Conservation (phyloP, 2,113 vertebrate genomes). For the Cottus gobio region DNA sequence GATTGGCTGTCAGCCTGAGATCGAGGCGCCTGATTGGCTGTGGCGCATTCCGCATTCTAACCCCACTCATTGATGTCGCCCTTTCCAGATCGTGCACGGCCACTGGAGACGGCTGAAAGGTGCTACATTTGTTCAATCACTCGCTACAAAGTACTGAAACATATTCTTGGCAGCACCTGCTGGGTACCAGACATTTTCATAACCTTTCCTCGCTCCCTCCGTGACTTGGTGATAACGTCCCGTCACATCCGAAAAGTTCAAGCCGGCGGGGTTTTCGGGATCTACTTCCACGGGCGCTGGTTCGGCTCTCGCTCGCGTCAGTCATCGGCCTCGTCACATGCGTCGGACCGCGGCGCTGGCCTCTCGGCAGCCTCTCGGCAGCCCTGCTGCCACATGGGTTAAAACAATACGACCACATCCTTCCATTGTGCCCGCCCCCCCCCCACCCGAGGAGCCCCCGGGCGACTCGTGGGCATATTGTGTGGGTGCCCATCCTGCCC, state of each 20-base stretch:
- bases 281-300: constrained; percentile 30
- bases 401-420: constrained; percentile 80
- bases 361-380: constrained; percentile 48
- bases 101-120: constrained; percentile 45
- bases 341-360: constrained; percentile 57
- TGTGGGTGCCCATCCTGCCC: constrained; percentile 71
- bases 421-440: constrained; percentile 73
- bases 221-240: constrained; percentile 38
- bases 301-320: constrained; percentile 49
- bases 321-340: constrained; percentile 72
- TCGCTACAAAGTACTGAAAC: background rate
- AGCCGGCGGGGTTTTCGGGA: constrained; percentile 17
- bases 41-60: constrained; percentile 73
- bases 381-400: constrained; percentile 30
- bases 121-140: constrained; percentile 33
- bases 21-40: constrained; percentile 77
- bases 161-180: constrained; percentile 37
- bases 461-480: constrained; percentile 39
- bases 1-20: constrained; percentile 78
- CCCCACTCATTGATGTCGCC: constrained; percentile 62
- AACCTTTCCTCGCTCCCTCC: constrained; percentile 22
- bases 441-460: no score
- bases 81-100: constrained; percentile 60
- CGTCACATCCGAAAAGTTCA: constrained; percentile 40
- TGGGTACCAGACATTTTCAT: constrained; percentile 29